Conservation (phyloP, 2,113 vertebrate genomes). For the Gavia stellata region DNA sequence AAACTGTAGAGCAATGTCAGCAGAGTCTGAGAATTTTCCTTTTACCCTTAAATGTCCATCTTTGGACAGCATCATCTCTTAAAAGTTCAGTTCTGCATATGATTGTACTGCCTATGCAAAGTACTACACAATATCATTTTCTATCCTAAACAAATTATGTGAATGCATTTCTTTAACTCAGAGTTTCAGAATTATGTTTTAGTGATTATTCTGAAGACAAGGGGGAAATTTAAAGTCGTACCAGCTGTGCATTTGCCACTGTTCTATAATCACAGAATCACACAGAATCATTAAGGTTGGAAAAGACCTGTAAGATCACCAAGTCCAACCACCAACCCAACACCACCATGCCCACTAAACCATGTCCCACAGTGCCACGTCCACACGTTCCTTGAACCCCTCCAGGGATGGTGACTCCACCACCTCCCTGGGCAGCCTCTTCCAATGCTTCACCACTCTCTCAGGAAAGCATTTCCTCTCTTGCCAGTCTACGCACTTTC, state of each 20-base stretch:
- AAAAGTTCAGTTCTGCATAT: background rate
- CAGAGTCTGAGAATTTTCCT: background rate
- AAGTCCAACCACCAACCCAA: no score
- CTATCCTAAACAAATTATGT: background rate
- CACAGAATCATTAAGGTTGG: no score
- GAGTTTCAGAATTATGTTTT: background rate
- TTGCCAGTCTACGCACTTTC: background rate
- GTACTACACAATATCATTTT: background rate
- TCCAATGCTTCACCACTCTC: no score
- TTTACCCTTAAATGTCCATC: background rate
- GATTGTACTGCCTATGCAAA: background rate
- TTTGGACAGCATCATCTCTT: background rate
- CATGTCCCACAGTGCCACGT: no score
- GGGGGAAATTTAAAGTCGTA: background rate
- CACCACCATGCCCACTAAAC: no score
- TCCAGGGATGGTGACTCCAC: no score
- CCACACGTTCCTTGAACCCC: no score
- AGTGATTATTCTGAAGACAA: background rate
- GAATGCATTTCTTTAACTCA: background rate
- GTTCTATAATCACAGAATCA: background rate
- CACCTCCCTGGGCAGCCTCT: no score
- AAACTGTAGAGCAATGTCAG: background rate
- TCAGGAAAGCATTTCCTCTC: background rate
- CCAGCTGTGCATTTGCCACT: background rate
- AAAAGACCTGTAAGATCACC: no score